Percentiles rank a stretch among this genome's conserved stretches.
These are phyloP conservation scores for Neolamprologus variostigma DNA, from an alignment of 2,113 vertebrate species.

Conservation along the genomic window DNA sequence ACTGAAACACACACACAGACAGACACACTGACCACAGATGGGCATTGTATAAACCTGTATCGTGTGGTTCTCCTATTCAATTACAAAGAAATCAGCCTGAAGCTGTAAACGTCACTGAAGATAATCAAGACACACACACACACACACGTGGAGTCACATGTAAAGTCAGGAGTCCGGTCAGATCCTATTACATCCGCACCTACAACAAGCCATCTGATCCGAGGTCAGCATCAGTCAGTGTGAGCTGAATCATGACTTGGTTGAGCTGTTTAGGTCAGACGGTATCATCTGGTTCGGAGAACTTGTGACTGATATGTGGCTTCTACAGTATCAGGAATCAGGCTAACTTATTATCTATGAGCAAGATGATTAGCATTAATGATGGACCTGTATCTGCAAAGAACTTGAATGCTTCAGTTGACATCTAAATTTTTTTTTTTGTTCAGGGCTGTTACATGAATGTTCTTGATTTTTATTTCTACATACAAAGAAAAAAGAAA, in stretches of 20 bases:
- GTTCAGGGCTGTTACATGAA: not conserved
- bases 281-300: not conserved
- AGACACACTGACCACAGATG: not conserved
- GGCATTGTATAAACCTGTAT: conserved; percentile 23
- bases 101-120: not conserved
- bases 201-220: conserved; percentile 39
- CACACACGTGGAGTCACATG: not conserved
- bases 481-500: not conserved
- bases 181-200: conserved; percentile 21
- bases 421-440: not conserved
- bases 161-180: conserved; percentile 19
- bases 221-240: conserved; percentile 29
- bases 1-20: not conserved
- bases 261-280: not conserved
- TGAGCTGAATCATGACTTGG: conserved; percentile 7
- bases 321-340: not conserved
- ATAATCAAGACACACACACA: not conserved
- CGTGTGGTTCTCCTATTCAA: not conserved
- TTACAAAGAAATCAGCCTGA: not conserved
- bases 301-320: not conserved
- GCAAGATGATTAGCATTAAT: not conserved
- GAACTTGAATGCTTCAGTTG: not conserved
- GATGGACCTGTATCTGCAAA: not conserved
- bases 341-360: not conserved
- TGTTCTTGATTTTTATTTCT: not conserved